Base-by-base conservation (phyloP, 2,113 vertebrate species). In the Tichodroma muraria region DNA sequence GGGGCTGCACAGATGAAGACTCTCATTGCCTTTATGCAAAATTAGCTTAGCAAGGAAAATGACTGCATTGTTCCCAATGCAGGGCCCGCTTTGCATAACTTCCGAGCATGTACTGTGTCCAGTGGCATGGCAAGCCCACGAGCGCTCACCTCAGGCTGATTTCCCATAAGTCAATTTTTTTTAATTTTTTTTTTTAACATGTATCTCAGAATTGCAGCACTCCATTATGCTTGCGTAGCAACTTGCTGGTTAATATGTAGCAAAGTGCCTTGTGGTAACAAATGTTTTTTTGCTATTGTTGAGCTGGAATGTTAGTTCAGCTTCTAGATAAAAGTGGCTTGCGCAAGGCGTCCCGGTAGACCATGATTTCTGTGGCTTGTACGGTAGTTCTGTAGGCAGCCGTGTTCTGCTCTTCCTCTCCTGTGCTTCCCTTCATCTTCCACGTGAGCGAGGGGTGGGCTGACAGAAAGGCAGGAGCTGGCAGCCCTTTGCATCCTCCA, bases 231-330 rank as follows among this genome's bases (percentile, higher is more conserved):
- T 96, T 94, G 89, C 65, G 28, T 97, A 95, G 96, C 88, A 96
- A 93, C 68, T 72, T 52, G 56, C 89, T 97, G 77, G 97, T 98
- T 98, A 97, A 98, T 97, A 80, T 96, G 88, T 97, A 97, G 96
- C 96, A 54, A 80, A 88, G 76, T 6, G 59, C 82, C 45, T 2
- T 92, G 93, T 91, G 87, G 91, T 91, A 95, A 97, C 94, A 94
- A 91, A 71, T 93, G 80, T 38, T 75, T 92, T 85, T 80, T 81
- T 92, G 83, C 89, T 92, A 82, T 97, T 92, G 78, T 56, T 65
- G 87, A 85, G 81, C 97, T 96, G 97, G 96, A 97, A 95, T 96
- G 89, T 96, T 93, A 95, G 91, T 94, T 96, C 94, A 95, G 95
- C 95, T 96, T 98, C 61, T 95, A 97, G 95, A 96, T 97, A 96